Base-by-base conservation (phyloP, 2,888 invertebrate genomes). In the Abrostola tripartita region DNA sequence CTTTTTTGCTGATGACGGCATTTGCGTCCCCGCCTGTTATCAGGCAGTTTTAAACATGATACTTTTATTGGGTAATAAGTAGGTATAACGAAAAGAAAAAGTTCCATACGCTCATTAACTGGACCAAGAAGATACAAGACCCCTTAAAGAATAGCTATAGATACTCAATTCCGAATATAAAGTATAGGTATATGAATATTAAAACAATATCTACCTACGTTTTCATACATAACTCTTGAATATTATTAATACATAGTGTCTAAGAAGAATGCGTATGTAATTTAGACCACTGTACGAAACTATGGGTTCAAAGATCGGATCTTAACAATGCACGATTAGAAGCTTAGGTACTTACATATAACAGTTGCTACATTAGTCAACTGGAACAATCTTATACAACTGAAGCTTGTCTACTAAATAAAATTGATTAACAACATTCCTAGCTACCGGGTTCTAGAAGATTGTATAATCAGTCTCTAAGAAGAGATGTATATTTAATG, bases 401-500 rank as follows among this genome's bases (percentile, higher is more conserved):
- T 47, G 44, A 14, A 14, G 44, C 24, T 47, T 24, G 44, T 47
- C 24, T 47, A 47, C 14, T 47, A 47, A 8, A 24, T 14, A 24
- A 24, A 24, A 47, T 47, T 47, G 44, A 47, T 47, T 24, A 47
- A 47, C 9, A 24, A 24, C 24, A 24, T 24, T 24, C 44, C 44
- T 47, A 47, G 44, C 44, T 24, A 40, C 37, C 38, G 6, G 52
- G 55, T 62, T 74, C 41, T 10, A 54, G 72, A 59, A 62, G 64
- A 55, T 41, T 65, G 70, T 57, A 65, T 73, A 69, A 72, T 53
- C 36, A 62, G 54, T 47, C 37, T 37, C 24, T 59, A 59, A 74
- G 62, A 57, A 76, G 54, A 54, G 67, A 76, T 74, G 74, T 76
- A 63, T 76, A 68, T 54, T 63, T 52, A 71, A 76, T 71, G 67